Percentiles rank a stretch among this genome's conserved stretches.
Conservation (phyloP, 2,888 invertebrate genomes). For the Zonitis immaculata region DNA sequence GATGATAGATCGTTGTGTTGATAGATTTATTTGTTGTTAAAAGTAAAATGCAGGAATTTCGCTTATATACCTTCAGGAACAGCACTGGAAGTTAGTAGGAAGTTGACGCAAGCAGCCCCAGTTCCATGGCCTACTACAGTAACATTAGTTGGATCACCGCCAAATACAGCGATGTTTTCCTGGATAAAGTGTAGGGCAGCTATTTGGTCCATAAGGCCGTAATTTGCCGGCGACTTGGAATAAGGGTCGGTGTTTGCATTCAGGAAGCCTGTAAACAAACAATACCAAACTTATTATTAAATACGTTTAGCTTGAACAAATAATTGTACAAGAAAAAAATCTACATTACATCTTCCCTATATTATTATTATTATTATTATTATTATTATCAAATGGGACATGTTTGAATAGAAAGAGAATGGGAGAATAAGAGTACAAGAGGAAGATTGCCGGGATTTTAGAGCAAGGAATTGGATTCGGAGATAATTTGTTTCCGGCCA, state of each 20-base stretch:
- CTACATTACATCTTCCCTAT: too few relatives aligned
- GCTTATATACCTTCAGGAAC: constrained; percentile 76
- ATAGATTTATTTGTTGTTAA: too few relatives aligned
- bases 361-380: too few relatives aligned
- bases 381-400: too few relatives aligned
- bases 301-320: too few relatives aligned
- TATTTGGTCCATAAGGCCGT: constrained; percentile 97
- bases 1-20: too few relatives aligned
- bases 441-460: not conserved
- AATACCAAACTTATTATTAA: not conserved
- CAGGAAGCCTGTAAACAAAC: constrained; percentile 67
- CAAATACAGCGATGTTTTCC: constrained; percentile 91
- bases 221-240: constrained; percentile 85
- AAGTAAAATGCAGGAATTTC: not conserved
- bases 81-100: constrained; percentile 89
- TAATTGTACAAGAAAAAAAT: too few relatives aligned
- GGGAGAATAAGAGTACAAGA: not conserved
- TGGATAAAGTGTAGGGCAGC: constrained; percentile 95
- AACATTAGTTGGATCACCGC: constrained; percentile 89
- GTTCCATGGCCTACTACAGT: constrained; percentile 94
- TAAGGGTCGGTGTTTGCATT: constrained; percentile 85
- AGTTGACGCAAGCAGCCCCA: constrained; percentile 93
- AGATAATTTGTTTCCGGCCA: constrained; percentile 6
- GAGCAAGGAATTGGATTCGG: constrained; percentile 1
- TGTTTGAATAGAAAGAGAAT: not conserved